phyloP scores from a whole-genome alignment of 2,797 vertebrate species.

The Galago senegalensis region DNA sequence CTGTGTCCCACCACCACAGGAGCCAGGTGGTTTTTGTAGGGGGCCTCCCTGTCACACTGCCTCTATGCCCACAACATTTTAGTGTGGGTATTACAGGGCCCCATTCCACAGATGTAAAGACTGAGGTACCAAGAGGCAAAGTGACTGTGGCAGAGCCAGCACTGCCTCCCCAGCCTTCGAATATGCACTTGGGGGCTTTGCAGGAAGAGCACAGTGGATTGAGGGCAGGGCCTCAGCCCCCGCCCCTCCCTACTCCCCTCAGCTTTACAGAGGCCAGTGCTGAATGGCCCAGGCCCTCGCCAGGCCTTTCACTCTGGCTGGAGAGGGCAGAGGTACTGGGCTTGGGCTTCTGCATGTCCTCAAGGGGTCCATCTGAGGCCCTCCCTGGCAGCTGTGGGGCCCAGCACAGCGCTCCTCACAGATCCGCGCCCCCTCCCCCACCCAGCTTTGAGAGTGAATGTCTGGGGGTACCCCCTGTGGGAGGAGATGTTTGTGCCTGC shows the following conservation, averaged over 20 bases:
- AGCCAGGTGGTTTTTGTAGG: not conserved
- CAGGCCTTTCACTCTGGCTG: not conserved
- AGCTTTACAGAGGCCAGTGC: not conserved
- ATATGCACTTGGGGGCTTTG: not conserved
- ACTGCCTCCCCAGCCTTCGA: not conserved
- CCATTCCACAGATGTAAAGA: not conserved
- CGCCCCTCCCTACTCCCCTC: not conserved
- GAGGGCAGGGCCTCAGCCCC: not conserved
- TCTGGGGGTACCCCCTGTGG: not conserved
- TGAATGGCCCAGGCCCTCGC: not conserved
- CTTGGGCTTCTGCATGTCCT: conserved; percentile 72
- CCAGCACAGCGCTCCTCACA: not conserved
- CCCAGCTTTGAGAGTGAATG: not conserved
- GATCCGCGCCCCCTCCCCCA: not conserved
- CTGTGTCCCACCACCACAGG: fast-evolving
- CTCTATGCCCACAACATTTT: not conserved
- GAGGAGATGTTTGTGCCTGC: not conserved
- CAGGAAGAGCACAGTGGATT: conserved; percentile 51
- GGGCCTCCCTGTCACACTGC: not conserved
- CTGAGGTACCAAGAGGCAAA: not conserved
- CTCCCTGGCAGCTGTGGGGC: not conserved
- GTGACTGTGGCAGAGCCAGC: not conserved
- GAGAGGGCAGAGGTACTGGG: not conserved
- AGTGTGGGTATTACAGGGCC: not conserved
- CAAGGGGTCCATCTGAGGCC: not conserved